These are phyloP conservation scores for Edolisoma coerulescens DNA, from an alignment of 2,113 vertebrate species.

Conservation along the genomic window DNA sequence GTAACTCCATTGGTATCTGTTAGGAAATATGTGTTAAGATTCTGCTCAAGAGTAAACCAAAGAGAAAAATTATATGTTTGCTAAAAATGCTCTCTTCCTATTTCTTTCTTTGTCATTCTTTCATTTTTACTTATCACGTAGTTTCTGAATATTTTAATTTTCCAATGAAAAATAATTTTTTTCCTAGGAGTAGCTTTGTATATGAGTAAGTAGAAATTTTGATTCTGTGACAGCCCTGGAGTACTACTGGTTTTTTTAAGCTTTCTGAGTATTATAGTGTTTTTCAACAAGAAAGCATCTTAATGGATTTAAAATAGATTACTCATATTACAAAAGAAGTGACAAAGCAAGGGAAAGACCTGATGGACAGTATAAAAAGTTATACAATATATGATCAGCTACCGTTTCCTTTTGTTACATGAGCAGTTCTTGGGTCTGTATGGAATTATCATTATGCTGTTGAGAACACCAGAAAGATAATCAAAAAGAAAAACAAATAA, in stretches of 20 bases:
- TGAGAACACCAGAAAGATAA: background rate
- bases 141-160: background rate
- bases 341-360: background rate
- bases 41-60: background rate
- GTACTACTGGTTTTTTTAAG: background rate
- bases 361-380: background rate
- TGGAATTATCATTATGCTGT: background rate
- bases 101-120: background rate
- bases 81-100: background rate
- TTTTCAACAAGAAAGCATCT: background rate
- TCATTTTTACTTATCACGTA: background rate
- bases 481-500: background rate
- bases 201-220: background rate
- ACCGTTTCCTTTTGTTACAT: background rate
- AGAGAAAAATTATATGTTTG: background rate
- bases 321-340: background rate
- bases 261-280: background rate
- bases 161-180: background rate
- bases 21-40: background rate
- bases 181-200: background rate
- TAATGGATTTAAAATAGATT: background rate
- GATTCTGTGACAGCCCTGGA: background rate
- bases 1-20: background rate
- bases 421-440: background rate
- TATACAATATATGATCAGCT: background rate